These are phyloP conservation scores for Palythoa grandiflora DNA, from an alignment of 92 coral and sea anemone genomes.

Conservation along the genomic window DNA sequence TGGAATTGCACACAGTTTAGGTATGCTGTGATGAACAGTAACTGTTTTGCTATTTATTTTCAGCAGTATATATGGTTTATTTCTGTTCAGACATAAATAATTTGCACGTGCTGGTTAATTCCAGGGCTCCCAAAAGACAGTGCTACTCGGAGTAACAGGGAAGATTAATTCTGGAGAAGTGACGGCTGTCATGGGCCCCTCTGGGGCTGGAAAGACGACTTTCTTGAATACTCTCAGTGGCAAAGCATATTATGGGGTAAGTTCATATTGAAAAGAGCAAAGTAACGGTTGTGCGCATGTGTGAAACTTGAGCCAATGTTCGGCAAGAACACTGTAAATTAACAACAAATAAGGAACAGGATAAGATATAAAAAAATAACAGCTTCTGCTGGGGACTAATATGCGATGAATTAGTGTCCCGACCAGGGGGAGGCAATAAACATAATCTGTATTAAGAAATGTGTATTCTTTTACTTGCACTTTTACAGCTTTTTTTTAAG, in stretches of 20 bases:
- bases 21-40: too few species aligned
- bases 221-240: conserved; percentile 92
- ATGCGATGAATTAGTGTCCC: neutral
- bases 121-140: conserved; percentile 52
- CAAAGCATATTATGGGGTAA: conserved; percentile 94
- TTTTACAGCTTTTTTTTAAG: neutral
- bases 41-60: too few species aligned
- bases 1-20: too few species aligned
- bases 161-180: conserved; percentile 82
- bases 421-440: too few species aligned
- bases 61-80: too few species aligned
- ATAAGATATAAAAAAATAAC: too few species aligned
- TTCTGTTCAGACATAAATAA: neutral
- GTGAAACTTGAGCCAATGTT: too few species aligned
- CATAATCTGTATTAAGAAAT: neutral
- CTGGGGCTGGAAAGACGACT: conserved; percentile 93
- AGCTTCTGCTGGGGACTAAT: neutral
- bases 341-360: too few species aligned
- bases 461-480: too few species aligned
- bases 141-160: conserved; percentile 88
- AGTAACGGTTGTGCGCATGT: too few species aligned
- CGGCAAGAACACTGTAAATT: too few species aligned
- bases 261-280: neutral
- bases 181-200: conserved; percentile 96
- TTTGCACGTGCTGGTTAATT: neutral